These are phyloP conservation scores for Lithosia quadra DNA, from an alignment of 2,888 invertebrate genomes.

Conservation along the genomic window DNA sequence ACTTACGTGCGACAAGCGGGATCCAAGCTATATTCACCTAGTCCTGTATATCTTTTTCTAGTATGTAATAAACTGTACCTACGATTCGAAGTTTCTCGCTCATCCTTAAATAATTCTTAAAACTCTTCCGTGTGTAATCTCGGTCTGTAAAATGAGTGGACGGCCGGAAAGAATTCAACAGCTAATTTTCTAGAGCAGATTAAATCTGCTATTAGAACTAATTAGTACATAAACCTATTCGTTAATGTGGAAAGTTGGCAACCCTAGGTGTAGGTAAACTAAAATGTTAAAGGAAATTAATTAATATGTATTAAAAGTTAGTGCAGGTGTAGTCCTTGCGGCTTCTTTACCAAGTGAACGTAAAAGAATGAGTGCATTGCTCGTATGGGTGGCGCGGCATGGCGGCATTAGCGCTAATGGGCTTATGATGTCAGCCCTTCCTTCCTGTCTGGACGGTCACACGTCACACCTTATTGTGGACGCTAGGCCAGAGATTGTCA, in stretches of 20 bases:
- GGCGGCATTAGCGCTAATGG: constrained; percentile 73
- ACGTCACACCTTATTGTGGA: constrained; percentile 56
- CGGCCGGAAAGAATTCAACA: not conserved
- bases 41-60: too few species aligned
- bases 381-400: constrained; percentile 39
- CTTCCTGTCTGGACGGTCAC: constrained; percentile 61
- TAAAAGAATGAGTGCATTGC: constrained; percentile 57
- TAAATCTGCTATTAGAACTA: not conserved
- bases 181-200: too few species aligned
- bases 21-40: too few species aligned
- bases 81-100: too few species aligned
- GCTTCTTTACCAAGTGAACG: constrained; percentile 9
- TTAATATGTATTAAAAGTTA: too few species aligned
- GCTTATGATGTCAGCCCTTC: constrained; percentile 72
- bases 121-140: not conserved
- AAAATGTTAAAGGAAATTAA: too few species aligned
- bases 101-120: not conserved
- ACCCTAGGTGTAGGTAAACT: too few species aligned
- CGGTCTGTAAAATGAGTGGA: not conserved
- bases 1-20: too few species aligned
- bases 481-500: constrained; percentile 27
- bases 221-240: too few species aligned
- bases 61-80: too few species aligned
- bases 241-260: too few species aligned
- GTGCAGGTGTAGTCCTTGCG: constrained; percentile 20